Conservation (phyloP, 1,140 invertebrate genomes). For the Proales similis region DNA sequence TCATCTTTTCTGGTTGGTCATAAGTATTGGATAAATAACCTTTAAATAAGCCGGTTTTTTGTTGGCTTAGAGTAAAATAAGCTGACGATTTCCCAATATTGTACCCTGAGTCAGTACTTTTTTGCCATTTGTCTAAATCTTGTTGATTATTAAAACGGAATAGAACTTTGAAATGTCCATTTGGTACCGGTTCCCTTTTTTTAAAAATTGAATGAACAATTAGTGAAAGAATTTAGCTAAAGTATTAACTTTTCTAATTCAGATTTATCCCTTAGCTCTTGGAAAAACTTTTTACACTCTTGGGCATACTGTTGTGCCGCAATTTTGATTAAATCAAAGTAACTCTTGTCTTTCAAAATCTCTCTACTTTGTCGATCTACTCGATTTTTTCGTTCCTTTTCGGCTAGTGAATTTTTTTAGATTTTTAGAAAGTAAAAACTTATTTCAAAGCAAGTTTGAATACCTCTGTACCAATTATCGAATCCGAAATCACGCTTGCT, state of each 20-base stretch:
- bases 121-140: conserved; percentile 65
- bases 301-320: background rate
- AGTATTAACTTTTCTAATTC: background rate
- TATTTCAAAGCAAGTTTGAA: background rate
- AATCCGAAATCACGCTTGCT: too few relatives aligned
- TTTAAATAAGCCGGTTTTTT: conserved; percentile 67
- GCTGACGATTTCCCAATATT: conserved; percentile 69
- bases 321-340: conserved; percentile 26
- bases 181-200: conserved; percentile 32
- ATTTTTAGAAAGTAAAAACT: background rate
- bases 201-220: background rate
- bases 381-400: conserved; percentile 17
- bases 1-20: conserved; percentile 36
- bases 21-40: conserved; percentile 57
- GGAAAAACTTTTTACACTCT: conserved; percentile 19
- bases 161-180: conserved; percentile 49
- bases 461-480: conserved; percentile 25
- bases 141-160: conserved; percentile 52
- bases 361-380: background rate
- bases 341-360: conserved; percentile 10
- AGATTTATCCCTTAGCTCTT: conserved; percentile 3
- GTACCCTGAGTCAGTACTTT: conserved; percentile 69
- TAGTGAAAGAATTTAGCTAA: background rate
- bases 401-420: background rate
- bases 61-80: conserved; percentile 56